Evolutionary conservation across 2,797 vertebrate genomes (phyloP).

Genomic region (Anas acuta): DNA sequence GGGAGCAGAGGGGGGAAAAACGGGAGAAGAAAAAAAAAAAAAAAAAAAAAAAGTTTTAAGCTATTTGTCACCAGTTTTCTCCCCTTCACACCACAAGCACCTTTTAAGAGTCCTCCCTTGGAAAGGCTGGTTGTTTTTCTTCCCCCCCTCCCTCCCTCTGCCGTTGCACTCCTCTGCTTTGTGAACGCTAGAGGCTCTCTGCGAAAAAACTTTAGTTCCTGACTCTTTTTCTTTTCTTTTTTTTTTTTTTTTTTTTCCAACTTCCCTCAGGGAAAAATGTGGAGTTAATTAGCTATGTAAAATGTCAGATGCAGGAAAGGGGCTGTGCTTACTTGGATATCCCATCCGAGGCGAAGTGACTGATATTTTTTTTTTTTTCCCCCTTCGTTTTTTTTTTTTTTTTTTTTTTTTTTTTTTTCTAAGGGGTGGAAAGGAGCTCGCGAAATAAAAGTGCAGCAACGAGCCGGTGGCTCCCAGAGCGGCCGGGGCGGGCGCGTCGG

Average conservation of each 20-base stretch:
- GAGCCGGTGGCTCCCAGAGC: slow-evolving; percentile 70
- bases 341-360: slow-evolving; percentile 75
- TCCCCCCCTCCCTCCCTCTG: not conserved
- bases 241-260: not conserved
- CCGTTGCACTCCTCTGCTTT: not conserved
- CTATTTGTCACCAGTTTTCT: not conserved
- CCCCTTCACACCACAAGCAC: not conserved
- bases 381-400: not conserved
- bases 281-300: slow-evolving; percentile 82
- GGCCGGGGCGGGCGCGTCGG: slow-evolving; percentile 39
- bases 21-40: not conserved
- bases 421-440: slow-evolving; percentile 63
- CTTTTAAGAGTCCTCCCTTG: not conserved
- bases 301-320: slow-evolving; percentile 84
- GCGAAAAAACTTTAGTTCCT: slow-evolving; percentile 63
- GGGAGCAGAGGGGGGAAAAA: not conserved
- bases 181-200: slow-evolving; percentile 79
- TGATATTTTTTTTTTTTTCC: slow-evolving; percentile 31
- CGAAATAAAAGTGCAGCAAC: slow-evolving; percentile 87
- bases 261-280: slow-evolving; percentile 73
- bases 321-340: slow-evolving; percentile 85
- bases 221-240: slow-evolving; percentile 32
- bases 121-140: not conserved
- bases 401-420: slow-evolving; percentile 11
- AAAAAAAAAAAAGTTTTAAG: not conserved